A percentile compares a stretch with the other conserved stretches of the same genome.
These are phyloP conservation scores for Enteromius trimaculatus DNA, from an alignment of 2,797 vertebrate species.

Conservation along the genomic window DNA sequence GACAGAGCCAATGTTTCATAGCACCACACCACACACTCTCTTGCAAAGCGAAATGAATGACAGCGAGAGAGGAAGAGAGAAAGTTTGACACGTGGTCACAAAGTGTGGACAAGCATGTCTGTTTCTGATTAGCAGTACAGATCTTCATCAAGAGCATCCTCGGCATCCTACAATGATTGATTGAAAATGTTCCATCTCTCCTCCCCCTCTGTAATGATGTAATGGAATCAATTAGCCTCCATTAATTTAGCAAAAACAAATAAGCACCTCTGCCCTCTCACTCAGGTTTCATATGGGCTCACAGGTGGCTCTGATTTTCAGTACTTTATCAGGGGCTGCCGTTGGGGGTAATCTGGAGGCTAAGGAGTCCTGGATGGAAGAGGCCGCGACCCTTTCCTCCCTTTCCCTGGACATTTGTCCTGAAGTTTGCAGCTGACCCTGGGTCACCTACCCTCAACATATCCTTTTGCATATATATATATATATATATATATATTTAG, in stretches of 20 bases:
- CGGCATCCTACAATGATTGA: constrained; percentile 76
- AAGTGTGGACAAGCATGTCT: constrained; percentile 63
- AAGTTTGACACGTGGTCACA: constrained; percentile 54
- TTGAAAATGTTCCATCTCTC: constrained; percentile 76
- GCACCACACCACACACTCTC: neutral
- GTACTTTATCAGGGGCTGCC: constrained; percentile 76
- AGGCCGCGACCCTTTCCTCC: constrained; percentile 73
- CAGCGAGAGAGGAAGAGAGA: constrained; percentile 3
- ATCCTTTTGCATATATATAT: constrained; percentile 16
- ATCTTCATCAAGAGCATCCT: constrained; percentile 77
- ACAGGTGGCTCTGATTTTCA: constrained; percentile 85
- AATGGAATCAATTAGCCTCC: constrained; percentile 85
- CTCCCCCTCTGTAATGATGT: constrained; percentile 75
- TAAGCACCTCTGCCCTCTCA: constrained; percentile 73
- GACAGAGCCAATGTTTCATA: neutral
- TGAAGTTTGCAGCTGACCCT: constrained; percentile 50
- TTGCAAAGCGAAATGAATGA: neutral
- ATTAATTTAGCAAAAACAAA: constrained; percentile 87
- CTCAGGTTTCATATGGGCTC: constrained; percentile 63
- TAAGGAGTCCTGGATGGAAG: constrained; percentile 70
- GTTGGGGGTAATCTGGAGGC: constrained; percentile 79
- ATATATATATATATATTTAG: neutral
- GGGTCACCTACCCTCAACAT: constrained; percentile 22
- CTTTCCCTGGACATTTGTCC: constrained; percentile 62
- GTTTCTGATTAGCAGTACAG: constrained; percentile 74